Base-by-base conservation (phyloP, 2,888 invertebrate species). In the Meteorus colon region DNA sequence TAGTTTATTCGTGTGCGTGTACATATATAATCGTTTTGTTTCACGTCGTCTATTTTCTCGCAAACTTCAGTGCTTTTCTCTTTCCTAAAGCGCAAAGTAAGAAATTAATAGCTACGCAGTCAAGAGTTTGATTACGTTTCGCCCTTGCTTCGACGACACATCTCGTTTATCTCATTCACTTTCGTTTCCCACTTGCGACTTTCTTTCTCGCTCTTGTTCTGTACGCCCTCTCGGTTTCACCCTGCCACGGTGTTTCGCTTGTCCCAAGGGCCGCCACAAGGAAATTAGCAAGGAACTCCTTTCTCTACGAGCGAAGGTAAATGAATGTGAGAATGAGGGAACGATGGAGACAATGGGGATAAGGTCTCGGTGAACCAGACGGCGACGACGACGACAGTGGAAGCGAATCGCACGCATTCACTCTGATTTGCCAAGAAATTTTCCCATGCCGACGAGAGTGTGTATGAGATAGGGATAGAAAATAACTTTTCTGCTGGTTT, bases 71-170 rank as follows among this genome's bases (percentile, higher is more conserved):
- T 70, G 70, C 41, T 59, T 70, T 60, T 41, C 45, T 48, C 14
- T 37, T 27, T 37, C 34, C 29, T 24, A 59, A 60, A 70, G 19
- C 27, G 37, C 60, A 14, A 70, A 80, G 81, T 77, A 81, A 81
- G 84, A 85, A 86, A 86, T 86, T 86, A 86, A 85, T 84, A 84
- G 85, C 84, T 82, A 81, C 80, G 71, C 80, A 82, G 82, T 78
- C 80, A 79, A 83, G 84, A 86, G 84, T 86, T 86, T 85, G 85
- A 86, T 86, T 86, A 86, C 84, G 83, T 68, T 68, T 60, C 29
- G 63, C 62, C 48, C 60, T 70, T 60, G 16, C 48, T 65, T 27
- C 59, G 31, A 65, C 65, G 63, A 67, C 66, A 37, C 67, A 75
- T 73, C 63, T 51, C 60, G 68, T 75, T 75, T 73, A 69, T 77